phyloP scores from a whole-genome alignment of 2,113 vertebrate species.

The Pardalotus punctatus region DNA sequence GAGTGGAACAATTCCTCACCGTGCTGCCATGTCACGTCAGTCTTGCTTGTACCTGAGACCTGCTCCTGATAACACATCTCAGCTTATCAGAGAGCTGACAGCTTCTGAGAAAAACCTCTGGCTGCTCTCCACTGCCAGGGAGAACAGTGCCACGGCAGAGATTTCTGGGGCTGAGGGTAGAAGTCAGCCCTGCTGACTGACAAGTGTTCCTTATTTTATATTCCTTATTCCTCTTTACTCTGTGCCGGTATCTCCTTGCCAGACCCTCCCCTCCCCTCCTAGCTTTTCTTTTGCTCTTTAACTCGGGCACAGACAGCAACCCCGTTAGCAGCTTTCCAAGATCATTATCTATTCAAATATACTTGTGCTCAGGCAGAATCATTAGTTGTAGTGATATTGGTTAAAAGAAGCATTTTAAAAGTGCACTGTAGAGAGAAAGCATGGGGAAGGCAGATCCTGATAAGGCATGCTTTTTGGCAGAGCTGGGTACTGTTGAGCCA shows the following conservation, averaged over 20 bases:
- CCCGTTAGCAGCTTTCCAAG: constrained; percentile 13
- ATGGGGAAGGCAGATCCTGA: neutral
- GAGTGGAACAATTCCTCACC: neutral
- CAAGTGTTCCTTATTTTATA: neutral
- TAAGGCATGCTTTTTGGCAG: neutral
- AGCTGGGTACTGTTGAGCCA: neutral
- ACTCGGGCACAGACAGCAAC: neutral
- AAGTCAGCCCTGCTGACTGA: neutral
- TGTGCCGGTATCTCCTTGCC: neutral
- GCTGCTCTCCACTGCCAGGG: neutral
- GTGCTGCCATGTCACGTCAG: accelerated
- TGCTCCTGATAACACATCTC: neutral
- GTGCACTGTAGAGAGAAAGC: neutral
- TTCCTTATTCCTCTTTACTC: neutral
- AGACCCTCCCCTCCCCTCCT: neutral
- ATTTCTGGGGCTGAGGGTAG: neutral
- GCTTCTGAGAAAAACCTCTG: neutral
- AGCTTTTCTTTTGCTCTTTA: neutral
- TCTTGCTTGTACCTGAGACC: neutral
- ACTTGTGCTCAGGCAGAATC: constrained; percentile 18
- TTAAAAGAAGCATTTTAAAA: constrained; percentile 36
- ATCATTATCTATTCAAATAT: constrained; percentile 62
- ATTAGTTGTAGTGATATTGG: constrained; percentile 22
- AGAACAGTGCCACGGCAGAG: neutral
- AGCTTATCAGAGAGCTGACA: constrained; percentile 4